Evolutionary conservation across 2,888 invertebrate species (phyloP), one percentile per base, ranked within the genome.

Genomic region (Tinea semifulvella): DNA sequence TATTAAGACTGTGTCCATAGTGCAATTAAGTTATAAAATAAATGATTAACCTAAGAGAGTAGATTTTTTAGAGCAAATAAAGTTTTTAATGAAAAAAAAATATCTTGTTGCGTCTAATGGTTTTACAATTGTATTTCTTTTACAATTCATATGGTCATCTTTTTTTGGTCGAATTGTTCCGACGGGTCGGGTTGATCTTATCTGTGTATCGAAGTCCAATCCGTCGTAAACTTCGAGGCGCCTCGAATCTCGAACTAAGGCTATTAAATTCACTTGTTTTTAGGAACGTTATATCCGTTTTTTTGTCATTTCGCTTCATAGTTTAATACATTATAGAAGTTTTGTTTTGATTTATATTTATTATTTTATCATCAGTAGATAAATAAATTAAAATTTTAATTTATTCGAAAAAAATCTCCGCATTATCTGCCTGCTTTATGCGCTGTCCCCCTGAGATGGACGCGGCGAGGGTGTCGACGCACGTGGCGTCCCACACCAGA

Each of bases 171-270:
- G 20, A 39, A 39, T 35, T 26, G 35, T 39, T 17, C 10, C 20
- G 38, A 25, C 25, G 44, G 38, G 39, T 26, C 18, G 44, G 22
- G 35, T 28, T n/a, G 44, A 45, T 45, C 44, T 45, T 45, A 45
- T 45, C 44, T 36, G 10, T 13, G 18, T 44, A 45, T 45, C 39
- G 39, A n/a, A 38, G 35, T 43, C 28, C 31, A 27, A 45, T 45
- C 39, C 35, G 44, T 45, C 44, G 44, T 45, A 39, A 45, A 39
- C 35, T 45, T 38, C 38, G 38, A 38, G 44, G 44, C 44, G 39
- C 44, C 44, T 44, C n/a, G 44, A 13, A 31, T 31, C 10, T 43
- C 43, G 43, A 31, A 27, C 36, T 28, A 18, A 11, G 35, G 44
- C 44, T 36, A 35, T 44, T 44, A 35, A 44, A 44, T 20, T 44